Evolutionary conservation across 2,797 vertebrate genomes (phyloP), one percentile per base, ranked within the genome.

Genomic region (Phrynocephalus forsythii): DNA sequence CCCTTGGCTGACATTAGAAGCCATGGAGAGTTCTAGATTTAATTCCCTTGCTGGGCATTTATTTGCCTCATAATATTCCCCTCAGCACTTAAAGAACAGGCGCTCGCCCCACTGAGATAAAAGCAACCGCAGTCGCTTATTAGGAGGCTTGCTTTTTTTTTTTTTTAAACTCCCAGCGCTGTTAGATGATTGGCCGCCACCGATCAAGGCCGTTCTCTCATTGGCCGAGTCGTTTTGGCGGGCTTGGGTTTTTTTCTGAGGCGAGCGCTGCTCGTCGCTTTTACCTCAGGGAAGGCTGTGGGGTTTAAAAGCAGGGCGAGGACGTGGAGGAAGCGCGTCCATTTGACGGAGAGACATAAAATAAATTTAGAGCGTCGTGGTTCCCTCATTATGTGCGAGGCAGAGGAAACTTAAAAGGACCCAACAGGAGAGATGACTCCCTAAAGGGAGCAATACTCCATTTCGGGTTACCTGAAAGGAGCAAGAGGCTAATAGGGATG

Each of bases 141-240:
- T 44, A 7, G 7, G 50, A 82, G 13, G 69, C 3, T 7, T 8
- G 79, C 0, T 0, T 0, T 6, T n/a, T 71, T 0, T 6, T n/a
- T 71, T 6, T n/a, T 85, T 82, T 3, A 63, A 63, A 26, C 68
- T 66, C 9, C 89, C 89, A 86, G 89, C 89, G 78, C 86, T 82
- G 72, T 67, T 0, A 22, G 38, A 0, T 30, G 71, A 90, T 86
- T 88, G 87, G 87, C 4, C 15, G 1, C n/a, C 1, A 6, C 22
- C 2, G 6, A 20, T 9, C 4, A 0, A 5, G 1, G 44, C 44
- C 26, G 38, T 3, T 11, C 30, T 20, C 30, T 84, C 24, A 87
- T 89, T 89, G 84, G 88, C 75, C 60, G 56, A 6, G 28, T 3
- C 76, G 15, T 79, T 79, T 84, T 87, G 28, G 82, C 78, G 69